Conservation (phyloP, 2,797 vertebrate genomes). For the Molossus alvarezi region DNA sequence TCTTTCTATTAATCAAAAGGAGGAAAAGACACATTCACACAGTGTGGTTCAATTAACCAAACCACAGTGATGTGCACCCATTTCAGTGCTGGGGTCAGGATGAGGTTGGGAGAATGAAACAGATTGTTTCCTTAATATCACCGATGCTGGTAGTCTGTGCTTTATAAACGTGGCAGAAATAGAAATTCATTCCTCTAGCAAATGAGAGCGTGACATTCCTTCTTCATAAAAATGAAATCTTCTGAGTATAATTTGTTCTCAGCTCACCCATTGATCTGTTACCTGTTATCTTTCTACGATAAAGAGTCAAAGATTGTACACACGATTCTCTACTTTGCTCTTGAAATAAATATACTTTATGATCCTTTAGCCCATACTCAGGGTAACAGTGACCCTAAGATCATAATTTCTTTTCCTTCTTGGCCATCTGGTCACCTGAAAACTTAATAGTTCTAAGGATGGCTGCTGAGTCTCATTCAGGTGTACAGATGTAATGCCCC, state of each 20-base stretch:
- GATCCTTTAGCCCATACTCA: neutral
- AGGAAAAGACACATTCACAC: neutral
- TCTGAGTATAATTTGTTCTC: neutral
- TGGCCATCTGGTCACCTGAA: neutral
- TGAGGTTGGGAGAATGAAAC: neutral
- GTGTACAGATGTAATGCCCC: neutral
- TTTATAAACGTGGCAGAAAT: neutral
- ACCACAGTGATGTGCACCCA: neutral
- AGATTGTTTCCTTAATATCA: neutral
- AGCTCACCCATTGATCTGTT: neutral
- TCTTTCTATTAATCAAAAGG: neutral
- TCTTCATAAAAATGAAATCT: constrained; percentile 12
- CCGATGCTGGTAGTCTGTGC: neutral
- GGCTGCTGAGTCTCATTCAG: neutral
- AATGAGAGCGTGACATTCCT: neutral
- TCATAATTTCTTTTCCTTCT: neutral
- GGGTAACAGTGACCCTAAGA: neutral
- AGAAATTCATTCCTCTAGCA: neutral
- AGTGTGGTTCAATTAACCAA: neutral
- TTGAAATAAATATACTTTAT: neutral
- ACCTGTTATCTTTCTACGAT: constrained; percentile 2
- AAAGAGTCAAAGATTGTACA: neutral
- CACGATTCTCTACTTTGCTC: neutral
- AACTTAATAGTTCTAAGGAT: neutral
- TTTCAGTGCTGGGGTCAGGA: neutral